phyloP scores from a whole-genome alignment of 2,888 invertebrate genomes.

The Leptopterna dolabrata region DNA sequence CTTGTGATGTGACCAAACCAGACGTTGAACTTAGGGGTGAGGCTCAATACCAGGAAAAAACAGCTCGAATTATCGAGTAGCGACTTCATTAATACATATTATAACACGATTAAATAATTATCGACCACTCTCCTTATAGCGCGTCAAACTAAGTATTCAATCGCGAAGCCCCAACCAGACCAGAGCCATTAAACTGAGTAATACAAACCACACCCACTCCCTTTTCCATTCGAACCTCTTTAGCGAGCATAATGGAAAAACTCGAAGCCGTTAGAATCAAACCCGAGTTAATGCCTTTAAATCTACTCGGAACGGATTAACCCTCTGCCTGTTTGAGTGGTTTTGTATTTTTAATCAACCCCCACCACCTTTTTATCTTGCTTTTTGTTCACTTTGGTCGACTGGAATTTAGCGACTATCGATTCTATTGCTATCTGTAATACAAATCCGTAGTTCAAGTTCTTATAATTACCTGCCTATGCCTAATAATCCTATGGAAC shows the following conservation, averaged over 20 bases:
- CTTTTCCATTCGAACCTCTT: background rate
- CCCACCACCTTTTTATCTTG: background rate
- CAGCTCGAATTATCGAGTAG: too few relatives aligned
- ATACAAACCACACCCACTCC: background rate
- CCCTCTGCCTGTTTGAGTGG: background rate
- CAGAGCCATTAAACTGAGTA: background rate
- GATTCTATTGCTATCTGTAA: too few relatives aligned
- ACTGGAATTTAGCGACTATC: background rate
- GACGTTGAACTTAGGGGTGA: too few relatives aligned
- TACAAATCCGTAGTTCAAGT: too few relatives aligned
- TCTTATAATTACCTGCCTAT: too few relatives aligned
- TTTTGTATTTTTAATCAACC: background rate
- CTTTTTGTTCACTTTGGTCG: background rate
- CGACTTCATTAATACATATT: too few relatives aligned
- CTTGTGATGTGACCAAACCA: too few relatives aligned
- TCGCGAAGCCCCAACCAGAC: background rate
- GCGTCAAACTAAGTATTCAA: background rate
- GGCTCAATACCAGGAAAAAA: too few relatives aligned
- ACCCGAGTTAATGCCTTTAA: constrained; percentile 1
- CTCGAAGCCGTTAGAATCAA: background rate
- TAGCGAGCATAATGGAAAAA: background rate
- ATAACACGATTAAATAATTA: too few relatives aligned
- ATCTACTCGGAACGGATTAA: background rate
- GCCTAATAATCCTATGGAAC: too few relatives aligned
- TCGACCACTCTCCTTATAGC: too few relatives aligned